Evolutionary conservation across 2,113 vertebrate species (phyloP).

Genomic region (Puma concolor): DNA sequence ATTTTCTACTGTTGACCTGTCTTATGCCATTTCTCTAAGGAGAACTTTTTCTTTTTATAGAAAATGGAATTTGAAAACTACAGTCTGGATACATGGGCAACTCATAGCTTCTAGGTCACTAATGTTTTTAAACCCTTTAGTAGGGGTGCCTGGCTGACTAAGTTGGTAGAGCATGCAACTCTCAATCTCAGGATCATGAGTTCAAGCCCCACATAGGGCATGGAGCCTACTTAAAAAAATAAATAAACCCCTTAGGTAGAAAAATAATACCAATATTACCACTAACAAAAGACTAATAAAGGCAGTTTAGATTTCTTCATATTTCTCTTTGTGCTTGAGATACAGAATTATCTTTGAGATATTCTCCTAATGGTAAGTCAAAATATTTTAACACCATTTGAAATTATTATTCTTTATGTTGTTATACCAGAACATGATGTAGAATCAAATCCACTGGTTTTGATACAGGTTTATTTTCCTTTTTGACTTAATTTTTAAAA

Average conservation of each 20-base stretch:
- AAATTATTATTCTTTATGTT: not conserved
- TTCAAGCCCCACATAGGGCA: no score
- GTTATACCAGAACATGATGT: not conserved
- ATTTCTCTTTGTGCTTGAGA: not conserved
- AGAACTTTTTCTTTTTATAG: not conserved
- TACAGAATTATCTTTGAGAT: not conserved
- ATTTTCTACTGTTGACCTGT: not conserved
- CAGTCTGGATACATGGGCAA: not conserved
- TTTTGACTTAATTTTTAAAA: not conserved
- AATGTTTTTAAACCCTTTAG: not conserved
- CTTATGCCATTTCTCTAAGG: not conserved
- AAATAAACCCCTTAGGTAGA: no score
- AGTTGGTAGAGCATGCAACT: no score
- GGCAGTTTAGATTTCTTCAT: not conserved
- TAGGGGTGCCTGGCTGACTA: no score
- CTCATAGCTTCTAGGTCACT: not conserved
- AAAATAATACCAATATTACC: not conserved
- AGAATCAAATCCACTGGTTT: not conserved
- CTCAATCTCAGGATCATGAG: no score
- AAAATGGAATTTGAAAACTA: not conserved
- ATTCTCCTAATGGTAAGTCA: not conserved
- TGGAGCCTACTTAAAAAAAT: no score
- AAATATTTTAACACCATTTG: not conserved
- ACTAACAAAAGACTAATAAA: not conserved
- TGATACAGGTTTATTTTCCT: not conserved